A percentile compares a stretch with the other conserved stretches of the same genome.
Evolutionary conservation across 1,140 invertebrate species (phyloP).

Genomic region (Cardiocondyla obscurior): DNA sequence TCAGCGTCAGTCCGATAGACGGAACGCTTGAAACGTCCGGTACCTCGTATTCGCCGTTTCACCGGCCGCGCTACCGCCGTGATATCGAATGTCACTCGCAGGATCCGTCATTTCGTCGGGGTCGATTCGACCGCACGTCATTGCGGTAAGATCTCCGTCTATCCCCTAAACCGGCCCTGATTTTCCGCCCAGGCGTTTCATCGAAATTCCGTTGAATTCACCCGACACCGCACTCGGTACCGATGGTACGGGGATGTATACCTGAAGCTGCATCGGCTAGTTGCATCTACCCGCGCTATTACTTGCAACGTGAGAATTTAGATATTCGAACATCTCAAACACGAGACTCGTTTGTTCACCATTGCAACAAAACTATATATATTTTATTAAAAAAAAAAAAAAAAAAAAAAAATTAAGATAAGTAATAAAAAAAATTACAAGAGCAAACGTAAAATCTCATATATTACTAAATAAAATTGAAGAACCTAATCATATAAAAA

Average conservation of each 20-base stretch:
- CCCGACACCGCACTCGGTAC: slow-evolving; percentile 55
- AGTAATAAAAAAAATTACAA: too few relatives aligned
- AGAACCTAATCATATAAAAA: not conserved
- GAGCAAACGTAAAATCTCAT: too few relatives aligned
- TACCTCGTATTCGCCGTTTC: slow-evolving; percentile 74
- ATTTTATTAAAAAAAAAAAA: too few relatives aligned
- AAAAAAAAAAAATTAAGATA: too few relatives aligned
- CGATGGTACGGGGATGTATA: slow-evolving; percentile 24
- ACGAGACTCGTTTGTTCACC: slow-evolving; percentile 2
- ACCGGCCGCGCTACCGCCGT: slow-evolving; percentile 78
- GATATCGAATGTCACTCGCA: slow-evolving; percentile 84
- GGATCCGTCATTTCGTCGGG: slow-evolving; percentile 83
- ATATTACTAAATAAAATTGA: not conserved
- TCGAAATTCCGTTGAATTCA: slow-evolving; percentile 71
- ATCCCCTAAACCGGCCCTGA: slow-evolving; percentile 76
- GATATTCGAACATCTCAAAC: not conserved
- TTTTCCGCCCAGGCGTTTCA: slow-evolving; percentile 81
- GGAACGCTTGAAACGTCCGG: slow-evolving; percentile 69
- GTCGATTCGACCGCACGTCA: slow-evolving; percentile 83
- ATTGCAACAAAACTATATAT: not conserved
- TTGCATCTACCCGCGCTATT: slow-evolving; percentile 38
- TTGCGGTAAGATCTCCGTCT: slow-evolving; percentile 83
- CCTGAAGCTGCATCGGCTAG: slow-evolving; percentile 53
- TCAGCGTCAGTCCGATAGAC: slow-evolving; percentile 70
- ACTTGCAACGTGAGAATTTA: slow-evolving; percentile 38